Conservation (phyloP, 2,888 invertebrate species). For the Cheilosia soror region DNA sequence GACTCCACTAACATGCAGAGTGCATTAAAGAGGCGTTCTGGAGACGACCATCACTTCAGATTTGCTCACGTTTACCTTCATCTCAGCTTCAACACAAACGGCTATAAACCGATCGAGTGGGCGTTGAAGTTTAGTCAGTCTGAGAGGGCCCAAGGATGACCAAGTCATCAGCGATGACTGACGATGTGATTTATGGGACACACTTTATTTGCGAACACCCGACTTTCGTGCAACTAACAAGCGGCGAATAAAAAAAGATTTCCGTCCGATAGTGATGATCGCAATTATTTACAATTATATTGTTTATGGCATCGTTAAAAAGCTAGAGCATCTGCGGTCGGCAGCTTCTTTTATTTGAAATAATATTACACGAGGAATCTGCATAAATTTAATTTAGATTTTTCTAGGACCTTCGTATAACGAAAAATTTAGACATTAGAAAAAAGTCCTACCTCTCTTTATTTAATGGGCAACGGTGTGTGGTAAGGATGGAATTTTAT, state of each 20-base stretch:
- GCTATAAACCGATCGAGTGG: too few species aligned
- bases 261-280: conserved; percentile 37
- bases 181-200: too few species aligned
- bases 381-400: conserved; percentile 18
- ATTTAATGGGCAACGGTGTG: neutral
- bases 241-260: conserved; percentile 12
- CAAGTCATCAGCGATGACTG: too few species aligned
- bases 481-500: neutral
- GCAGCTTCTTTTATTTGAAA: neutral
- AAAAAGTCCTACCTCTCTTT: neutral
- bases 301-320: conserved; percentile 42
- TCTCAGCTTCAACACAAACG: too few species aligned
- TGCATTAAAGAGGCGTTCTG: too few species aligned
- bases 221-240: conserved; percentile 9
- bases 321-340: neutral
- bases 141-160: too few species aligned
- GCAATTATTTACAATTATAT: conserved; percentile 52
- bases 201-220: too few species aligned
- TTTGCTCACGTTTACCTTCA: too few species aligned
- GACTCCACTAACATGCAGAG: too few species aligned
- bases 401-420: neutral
- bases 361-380: neutral
- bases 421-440: neutral
- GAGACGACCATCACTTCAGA: too few species aligned
- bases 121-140: too few species aligned